Evolutionary conservation across 2,797 vertebrate species (phyloP).

Genomic region (Antrozous pallidus): DNA sequence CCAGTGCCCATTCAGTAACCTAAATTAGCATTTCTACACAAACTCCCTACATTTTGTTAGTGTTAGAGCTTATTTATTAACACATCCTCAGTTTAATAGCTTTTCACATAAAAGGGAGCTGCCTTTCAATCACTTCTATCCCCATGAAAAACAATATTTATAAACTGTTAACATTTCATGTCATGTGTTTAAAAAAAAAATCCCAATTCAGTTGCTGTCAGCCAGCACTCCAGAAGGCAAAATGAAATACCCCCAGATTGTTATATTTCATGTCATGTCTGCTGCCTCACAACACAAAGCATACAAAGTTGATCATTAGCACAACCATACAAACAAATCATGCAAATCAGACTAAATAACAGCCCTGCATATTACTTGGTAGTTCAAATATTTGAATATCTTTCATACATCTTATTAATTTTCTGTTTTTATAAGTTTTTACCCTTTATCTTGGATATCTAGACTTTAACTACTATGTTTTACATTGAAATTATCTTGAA

Average conservation of each 20-base stretch:
- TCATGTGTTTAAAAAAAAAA: constrained; percentile 7
- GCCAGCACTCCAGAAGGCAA: constrained; percentile 16
- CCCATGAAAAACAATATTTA: constrained; percentile 49
- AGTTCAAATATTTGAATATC: constrained; percentile 19
- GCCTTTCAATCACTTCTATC: constrained; percentile 35
- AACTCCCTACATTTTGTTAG: not conserved
- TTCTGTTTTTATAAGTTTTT: not conserved
- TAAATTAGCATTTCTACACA: not conserved
- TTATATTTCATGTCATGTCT: not conserved
- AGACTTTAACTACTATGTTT: not conserved
- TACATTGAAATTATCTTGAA: not conserved
- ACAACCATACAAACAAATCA: not conserved
- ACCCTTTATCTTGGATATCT: not conserved
- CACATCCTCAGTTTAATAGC: not conserved
- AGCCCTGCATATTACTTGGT: rapidly evolving
- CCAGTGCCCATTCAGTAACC: not conserved
- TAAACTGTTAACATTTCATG: constrained; percentile 52
- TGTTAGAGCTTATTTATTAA: constrained; percentile 15
- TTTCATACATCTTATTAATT: not conserved
- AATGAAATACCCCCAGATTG: not conserved
- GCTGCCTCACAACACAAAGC: not conserved
- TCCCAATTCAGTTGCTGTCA: constrained; percentile 1
- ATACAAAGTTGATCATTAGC: not conserved
- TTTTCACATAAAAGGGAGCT: constrained; percentile 36
- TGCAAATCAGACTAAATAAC: not conserved